A percentile compares a stretch with the other conserved stretches of the same genome.
These are phyloP conservation scores for Hirundichthys speculiger DNA, from an alignment of 2,113 vertebrate species.

Conservation along the genomic window DNA sequence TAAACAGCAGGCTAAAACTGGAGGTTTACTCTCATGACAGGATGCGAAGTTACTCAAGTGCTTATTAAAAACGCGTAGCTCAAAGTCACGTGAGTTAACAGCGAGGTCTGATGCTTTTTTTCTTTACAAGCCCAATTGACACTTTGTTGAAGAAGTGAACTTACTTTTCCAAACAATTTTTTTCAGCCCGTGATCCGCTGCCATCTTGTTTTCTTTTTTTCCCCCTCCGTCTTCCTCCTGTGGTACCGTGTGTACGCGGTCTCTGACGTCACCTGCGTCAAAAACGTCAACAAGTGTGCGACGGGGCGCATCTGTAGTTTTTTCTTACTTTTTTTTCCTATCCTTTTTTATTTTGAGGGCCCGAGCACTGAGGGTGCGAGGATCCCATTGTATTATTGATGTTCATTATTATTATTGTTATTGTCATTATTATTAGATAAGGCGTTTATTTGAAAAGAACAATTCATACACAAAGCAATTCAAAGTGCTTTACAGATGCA, in stretches of 20 bases:
- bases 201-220: constrained; percentile 74
- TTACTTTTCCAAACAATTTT: constrained; percentile 84
- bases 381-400: no score
- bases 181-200: constrained; percentile 78
- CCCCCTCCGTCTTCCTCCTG: constrained; percentile 53
- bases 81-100: accelerated
- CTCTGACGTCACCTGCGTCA: constrained; percentile 51
- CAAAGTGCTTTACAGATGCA: no score
- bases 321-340: no score
- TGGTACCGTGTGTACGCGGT: not conserved
- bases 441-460: no score
- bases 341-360: no score
- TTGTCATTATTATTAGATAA: no score
- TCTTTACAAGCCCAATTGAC: not conserved
- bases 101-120: accelerated
- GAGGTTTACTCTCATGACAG: not conserved
- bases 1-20: not conserved
- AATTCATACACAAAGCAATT: no score
- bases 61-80: not conserved
- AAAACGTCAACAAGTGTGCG: constrained; percentile 50
- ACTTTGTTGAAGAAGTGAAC: constrained; percentile 19
- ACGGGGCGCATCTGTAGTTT: constrained; percentile 25
- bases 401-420: no score
- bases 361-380: no score
- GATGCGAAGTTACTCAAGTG: constrained; percentile 3